phyloP scores from a whole-genome alignment of 2,888 invertebrate genomes.

The Marasmarcha lunaedactyla region DNA sequence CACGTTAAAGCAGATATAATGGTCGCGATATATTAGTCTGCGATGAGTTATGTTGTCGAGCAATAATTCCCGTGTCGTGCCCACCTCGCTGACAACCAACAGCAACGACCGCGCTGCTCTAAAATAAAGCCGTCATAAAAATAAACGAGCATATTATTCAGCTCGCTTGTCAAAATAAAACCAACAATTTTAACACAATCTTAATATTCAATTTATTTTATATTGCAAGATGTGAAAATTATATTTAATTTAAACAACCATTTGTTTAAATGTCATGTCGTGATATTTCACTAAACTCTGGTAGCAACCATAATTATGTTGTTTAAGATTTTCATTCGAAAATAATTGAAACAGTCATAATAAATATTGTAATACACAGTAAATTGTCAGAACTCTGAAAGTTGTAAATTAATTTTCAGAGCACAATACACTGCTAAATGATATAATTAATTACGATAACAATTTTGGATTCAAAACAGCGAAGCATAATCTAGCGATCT shows the following conservation, averaged over 20 bases:
- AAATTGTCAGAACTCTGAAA: neutral
- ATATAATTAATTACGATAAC: constrained; percentile 33
- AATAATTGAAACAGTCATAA: too few species aligned
- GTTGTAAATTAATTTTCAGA: neutral
- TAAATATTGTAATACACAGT: neutral
- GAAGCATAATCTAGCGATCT: constrained; percentile 39
- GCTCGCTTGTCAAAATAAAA: constrained; percentile 59
- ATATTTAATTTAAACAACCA: constrained; percentile 15
- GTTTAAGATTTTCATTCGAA: too few species aligned
- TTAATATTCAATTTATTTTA: constrained; percentile 22
- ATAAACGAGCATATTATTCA: constrained; percentile 66
- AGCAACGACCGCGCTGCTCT: constrained; percentile 35
- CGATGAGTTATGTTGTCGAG: constrained; percentile 62
- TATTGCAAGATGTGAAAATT: too few species aligned
- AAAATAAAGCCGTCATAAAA: constrained; percentile 61
- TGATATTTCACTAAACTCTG: neutral
- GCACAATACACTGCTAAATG: neutral
- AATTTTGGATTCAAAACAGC: constrained; percentile 46
- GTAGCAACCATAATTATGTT: neutral
- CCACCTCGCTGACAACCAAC: constrained; percentile 42
- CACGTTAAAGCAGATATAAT: constrained; percentile 40
- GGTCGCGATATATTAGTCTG: constrained; percentile 43
- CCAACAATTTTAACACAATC: constrained; percentile 41
- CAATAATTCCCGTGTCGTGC: constrained; percentile 53
- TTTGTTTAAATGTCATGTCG: constrained; percentile 14